Evolutionary conservation across 2,888 invertebrate species (phyloP).

Genomic region (Drosophila nr. perissopoda): DNA sequence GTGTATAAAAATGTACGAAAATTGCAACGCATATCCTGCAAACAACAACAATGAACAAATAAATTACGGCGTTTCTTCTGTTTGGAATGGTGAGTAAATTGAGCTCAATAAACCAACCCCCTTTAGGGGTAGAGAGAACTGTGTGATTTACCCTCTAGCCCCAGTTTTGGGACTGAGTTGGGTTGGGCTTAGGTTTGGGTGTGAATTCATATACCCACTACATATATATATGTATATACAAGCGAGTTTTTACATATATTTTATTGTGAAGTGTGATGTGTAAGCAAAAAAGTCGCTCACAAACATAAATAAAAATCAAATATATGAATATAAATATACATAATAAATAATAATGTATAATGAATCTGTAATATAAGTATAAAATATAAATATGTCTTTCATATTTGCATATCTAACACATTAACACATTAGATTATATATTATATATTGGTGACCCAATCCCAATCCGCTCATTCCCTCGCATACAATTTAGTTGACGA

Average conservation of each 20-base stretch:
- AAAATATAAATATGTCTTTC: not conserved
- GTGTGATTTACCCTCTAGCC: not conserved
- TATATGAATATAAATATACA: not conserved
- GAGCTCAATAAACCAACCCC: constrained; percentile 40
- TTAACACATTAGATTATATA: constrained; percentile 31
- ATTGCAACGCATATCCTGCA: constrained; percentile 44
- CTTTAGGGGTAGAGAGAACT: not conserved
- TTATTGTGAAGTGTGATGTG: not conserved
- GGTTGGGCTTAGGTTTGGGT: constrained; percentile 34
- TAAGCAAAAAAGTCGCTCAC: not conserved
- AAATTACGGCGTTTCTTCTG: constrained; percentile 31
- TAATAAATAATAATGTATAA: not conserved
- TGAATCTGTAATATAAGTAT: not conserved
- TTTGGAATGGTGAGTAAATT: constrained; percentile 43
- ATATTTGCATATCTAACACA: not conserved
- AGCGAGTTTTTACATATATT: not conserved
- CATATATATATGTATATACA: not conserved
- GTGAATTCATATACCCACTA: constrained; percentile 20
- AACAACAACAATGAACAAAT: constrained; percentile 35
- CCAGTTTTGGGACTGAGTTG: constrained; percentile 7
- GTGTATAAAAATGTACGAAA: not conserved
- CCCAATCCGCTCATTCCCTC: not conserved
- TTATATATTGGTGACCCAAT: not conserved
- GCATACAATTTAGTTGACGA: constrained; percentile 22
- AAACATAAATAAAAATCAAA: not conserved